Base-by-base conservation (phyloP, 2,797 vertebrate genomes). In the Gymnoscopelus microlampas region DNA sequence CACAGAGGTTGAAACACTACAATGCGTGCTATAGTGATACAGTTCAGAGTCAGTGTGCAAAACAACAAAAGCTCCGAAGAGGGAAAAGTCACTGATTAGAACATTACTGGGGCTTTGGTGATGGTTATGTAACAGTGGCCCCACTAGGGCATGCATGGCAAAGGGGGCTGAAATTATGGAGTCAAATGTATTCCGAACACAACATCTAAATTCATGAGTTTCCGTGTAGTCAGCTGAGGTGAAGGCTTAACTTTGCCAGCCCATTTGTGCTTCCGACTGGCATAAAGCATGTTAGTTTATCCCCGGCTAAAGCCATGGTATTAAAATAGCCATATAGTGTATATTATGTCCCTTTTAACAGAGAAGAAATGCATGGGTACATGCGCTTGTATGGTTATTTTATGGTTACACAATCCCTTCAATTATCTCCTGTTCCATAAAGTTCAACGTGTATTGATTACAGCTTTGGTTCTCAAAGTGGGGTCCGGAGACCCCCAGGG, bases 131-230 rank as follows among this genome's bases (percentile, higher is more conserved):
- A 60, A 47, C 29, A 53, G 11, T 54, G 26, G 26, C 61, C n/a
- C 8, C 49, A 54, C 51, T 11, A 13, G 60, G 59, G 23, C 35
- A 32, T 48, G 55, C 12, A 12, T 8, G 47, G 47, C 11, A n/a
- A n/a, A 49, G 47, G 24, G 35, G 54, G 44, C 19, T 56, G 14
- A 60, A 47, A 69, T 69, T 24, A 62, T 69, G 13, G 35, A 70
- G 59, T 62, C 35, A 70, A 47, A 48, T 55, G 5, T 55, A 60
- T 60, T 68, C 59, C 23, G 5, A 62, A 62, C 19, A 15, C 19
- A 55, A 29, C 35, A 47, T 55, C 19, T 4, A 15, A 53, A 47
- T 68, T 29, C 35, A 29, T 53, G 24, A 57, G 64, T 62, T 67
- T 57, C 7, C 51, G 57, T 53, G 65, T 12, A 63, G 63, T 35